Percentiles rank a stretch among this genome's conserved stretches.
Evolutionary conservation across 1,140 invertebrate genomes (phyloP).

Genomic region (Heterodera carotae): DNA sequence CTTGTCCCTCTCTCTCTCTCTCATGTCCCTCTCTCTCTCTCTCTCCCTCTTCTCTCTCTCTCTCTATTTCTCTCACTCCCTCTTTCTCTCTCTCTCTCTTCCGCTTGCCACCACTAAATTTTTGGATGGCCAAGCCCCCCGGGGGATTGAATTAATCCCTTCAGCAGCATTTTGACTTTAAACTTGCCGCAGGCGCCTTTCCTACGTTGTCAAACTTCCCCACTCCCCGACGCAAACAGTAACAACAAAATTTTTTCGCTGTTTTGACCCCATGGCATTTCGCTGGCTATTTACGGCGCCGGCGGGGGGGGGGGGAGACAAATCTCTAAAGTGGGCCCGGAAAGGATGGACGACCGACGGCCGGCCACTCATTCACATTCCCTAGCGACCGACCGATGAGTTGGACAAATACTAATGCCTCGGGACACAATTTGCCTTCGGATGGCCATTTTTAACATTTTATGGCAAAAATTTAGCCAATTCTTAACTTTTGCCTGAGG

Average conservation of each 20-base stretch:
- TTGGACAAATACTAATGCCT: constrained; percentile 1
- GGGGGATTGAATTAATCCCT: background rate
- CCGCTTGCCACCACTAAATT: constrained; percentile 14
- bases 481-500: no score
- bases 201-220: background rate
- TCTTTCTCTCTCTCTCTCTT: background rate
- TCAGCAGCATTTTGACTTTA: background rate
- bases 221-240: background rate
- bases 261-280: constrained; percentile 6
- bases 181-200: constrained; percentile 3
- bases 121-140: background rate
- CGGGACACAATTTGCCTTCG: no score
- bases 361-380: no score
- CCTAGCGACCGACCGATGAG: background rate
- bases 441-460: no score
- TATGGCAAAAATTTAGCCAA: no score
- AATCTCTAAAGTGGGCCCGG: background rate
- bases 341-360: background rate
- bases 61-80: no score
- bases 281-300: background rate
- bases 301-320: no score
- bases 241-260: background rate
- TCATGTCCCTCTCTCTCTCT: no score
- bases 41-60: no score
- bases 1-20: no score